Evolutionary conservation across 2,888 invertebrate genomes (phyloP).

Genomic region (Ichneumoninae sp.): DNA sequence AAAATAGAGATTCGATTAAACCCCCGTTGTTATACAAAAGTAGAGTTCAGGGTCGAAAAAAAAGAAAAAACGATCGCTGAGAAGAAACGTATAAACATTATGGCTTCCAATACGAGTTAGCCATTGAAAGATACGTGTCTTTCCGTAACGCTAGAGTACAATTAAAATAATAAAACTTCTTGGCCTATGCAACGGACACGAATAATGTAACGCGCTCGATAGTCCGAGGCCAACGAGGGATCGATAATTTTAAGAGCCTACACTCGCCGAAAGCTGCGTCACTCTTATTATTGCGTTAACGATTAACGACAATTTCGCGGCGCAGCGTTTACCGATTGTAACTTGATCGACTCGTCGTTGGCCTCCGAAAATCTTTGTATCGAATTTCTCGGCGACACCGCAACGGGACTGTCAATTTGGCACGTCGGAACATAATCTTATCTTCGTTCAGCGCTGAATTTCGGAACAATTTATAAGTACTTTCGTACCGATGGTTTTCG

Average conservation of each 20-base stretch:
- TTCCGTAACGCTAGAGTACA: constrained; percentile 65
- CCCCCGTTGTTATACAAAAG: constrained; percentile 37
- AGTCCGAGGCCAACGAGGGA: constrained; percentile 34
- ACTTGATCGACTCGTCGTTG: constrained; percentile 37
- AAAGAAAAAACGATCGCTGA: constrained; percentile 43
- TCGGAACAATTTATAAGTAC: constrained; percentile 31
- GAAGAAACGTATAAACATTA: constrained; percentile 55
- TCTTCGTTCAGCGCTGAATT: constrained; percentile 50
- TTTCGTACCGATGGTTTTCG: constrained; percentile 36
- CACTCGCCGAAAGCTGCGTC: constrained; percentile 2
- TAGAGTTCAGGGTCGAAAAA: constrained; percentile 43
- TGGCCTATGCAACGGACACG: constrained; percentile 62
- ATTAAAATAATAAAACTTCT: constrained; percentile 61
- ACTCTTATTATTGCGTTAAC: not conserved
- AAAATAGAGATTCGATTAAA: constrained; percentile 47
- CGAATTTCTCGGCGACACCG: constrained; percentile 50
- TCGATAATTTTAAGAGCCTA: constrained; percentile 11
- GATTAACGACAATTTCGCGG: not conserved
- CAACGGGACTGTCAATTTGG: constrained; percentile 14
- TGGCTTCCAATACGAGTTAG: constrained; percentile 55
- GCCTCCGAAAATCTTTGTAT: constrained; percentile 38
- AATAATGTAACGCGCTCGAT: constrained; percentile 49
- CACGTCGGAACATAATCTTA: constrained; percentile 30
- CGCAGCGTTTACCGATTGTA: not conserved
- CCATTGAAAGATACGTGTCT: constrained; percentile 59